phyloP scores from a whole-genome alignment of 2,797 vertebrate species.

The Eurystomus glaucurus region DNA sequence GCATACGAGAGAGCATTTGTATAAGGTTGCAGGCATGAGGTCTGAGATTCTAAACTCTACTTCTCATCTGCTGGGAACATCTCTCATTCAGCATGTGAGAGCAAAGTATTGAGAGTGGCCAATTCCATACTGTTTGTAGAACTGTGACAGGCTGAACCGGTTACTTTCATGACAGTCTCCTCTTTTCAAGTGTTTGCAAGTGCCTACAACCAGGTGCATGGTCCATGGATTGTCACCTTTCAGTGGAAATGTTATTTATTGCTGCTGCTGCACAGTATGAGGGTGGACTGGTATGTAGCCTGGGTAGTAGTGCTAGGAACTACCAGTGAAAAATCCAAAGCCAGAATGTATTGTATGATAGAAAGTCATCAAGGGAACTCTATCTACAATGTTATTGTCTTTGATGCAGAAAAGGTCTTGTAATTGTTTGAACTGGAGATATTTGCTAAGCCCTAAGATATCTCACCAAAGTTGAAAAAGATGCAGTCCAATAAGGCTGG shows the following conservation, averaged over 20 bases:
- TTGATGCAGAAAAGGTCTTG: background rate
- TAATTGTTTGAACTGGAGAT: background rate
- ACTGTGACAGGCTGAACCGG: background rate
- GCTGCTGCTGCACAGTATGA: background rate
- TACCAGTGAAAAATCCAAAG: background rate
- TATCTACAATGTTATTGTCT: background rate
- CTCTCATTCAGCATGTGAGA: background rate
- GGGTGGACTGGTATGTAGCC: background rate
- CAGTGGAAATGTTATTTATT: background rate
- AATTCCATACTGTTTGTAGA: background rate
- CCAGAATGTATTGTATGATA: background rate
- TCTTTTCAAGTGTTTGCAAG: background rate
- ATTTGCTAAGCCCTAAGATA: background rate
- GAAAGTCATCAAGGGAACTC: background rate
- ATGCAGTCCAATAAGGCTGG: fast-evolving
- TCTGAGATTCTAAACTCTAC: background rate
- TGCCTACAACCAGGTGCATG: background rate
- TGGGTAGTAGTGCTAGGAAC: background rate
- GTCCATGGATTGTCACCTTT: background rate
- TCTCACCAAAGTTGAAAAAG: background rate
- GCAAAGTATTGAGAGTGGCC: background rate
- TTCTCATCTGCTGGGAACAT: background rate
- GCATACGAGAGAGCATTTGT: background rate
- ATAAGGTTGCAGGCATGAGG: background rate
- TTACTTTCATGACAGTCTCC: background rate